These are phyloP conservation scores for Microplitis manilae DNA, from an alignment of 2,888 invertebrate genomes.

Conservation along the genomic window DNA sequence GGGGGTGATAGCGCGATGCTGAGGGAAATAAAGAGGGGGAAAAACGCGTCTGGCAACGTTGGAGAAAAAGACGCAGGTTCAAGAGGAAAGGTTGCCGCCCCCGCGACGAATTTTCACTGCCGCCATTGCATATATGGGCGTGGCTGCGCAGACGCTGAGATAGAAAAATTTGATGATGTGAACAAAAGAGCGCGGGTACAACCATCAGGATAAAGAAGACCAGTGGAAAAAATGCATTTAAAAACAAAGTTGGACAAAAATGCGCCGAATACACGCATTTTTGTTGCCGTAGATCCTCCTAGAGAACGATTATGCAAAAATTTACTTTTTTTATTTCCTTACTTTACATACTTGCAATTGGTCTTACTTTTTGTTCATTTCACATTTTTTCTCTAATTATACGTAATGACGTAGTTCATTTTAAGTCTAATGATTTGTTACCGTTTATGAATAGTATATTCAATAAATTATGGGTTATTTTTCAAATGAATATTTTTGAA, in stretches of 20 bases:
- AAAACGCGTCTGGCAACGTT: conserved; percentile 41
- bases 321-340: background rate
- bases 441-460: too few species aligned
- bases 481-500: too few species aligned
- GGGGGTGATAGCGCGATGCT: conserved; percentile 23
- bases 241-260: conserved; percentile 19
- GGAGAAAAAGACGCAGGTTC: conserved; percentile 56
- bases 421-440: too few species aligned
- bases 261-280: background rate
- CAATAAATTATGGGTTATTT: too few species aligned
- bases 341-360: background rate
- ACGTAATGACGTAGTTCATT: too few species aligned
- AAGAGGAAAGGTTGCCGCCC: conserved; percentile 63
- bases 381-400: background rate
- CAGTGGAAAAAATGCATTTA: conserved; percentile 43
- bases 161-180: conserved; percentile 63
- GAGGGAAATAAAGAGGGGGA: conserved; percentile 29
- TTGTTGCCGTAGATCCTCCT: background rate
- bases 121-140: conserved; percentile 69
- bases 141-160: conserved; percentile 69
- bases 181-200: conserved; percentile 36
- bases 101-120: conserved; percentile 53
- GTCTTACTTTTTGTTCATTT: background rate
- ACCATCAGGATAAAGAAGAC: conserved; percentile 21
- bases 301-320: background rate